Base-by-base conservation (phyloP, 2,797 vertebrate genomes). In the Mormyrops attenuatus region DNA sequence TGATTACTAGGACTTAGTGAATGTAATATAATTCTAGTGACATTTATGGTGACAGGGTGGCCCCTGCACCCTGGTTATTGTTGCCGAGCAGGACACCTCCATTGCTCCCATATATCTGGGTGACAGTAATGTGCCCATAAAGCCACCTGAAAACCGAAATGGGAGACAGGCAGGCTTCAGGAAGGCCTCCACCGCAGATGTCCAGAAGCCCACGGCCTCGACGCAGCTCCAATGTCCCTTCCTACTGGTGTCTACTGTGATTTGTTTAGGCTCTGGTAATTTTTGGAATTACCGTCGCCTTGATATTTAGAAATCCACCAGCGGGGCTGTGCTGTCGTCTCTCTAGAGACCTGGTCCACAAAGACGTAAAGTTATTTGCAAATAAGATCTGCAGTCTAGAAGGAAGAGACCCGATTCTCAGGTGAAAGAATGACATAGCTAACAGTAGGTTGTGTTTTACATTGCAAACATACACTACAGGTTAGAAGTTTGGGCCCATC, bases 81-180 rank as follows among this genome's bases (percentile, higher is more conserved):
- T 90, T 85, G 60, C 77, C 88, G 90, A 89, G 92, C 80, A 63
- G 92, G 91, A 89, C 86, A 55, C 90, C 91, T 92, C 91, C 90
- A 93, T 93, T 93, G 92, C 90, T 90, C 53, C 89, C 93, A 93
- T 94, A 93, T 90, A 91, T 95, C 94, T 92, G 89, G 53, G 88
- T 93, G 93, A 93, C 94, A 94, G 92, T 93, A 93, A 94, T 94
- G 89, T 82, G 89, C 80, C 91, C 91, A 93, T 94, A 93, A 92
- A 92, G 41, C 30, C 88, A 89, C 90, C 91, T 88, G 73, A 90
- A 88, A 88, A 60, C 89, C 44, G 89, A 60, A 89, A 84, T 84
- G 85, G 87, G 26, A 90, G 89, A 90, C 63, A 82, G 87, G 55
- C 90, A 69, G 69, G 80, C 50, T 60, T 55, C 49, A 20, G 52